phyloP scores from a whole-genome alignment of 2,113 vertebrate genomes.

The Mellivora capensis region DNA sequence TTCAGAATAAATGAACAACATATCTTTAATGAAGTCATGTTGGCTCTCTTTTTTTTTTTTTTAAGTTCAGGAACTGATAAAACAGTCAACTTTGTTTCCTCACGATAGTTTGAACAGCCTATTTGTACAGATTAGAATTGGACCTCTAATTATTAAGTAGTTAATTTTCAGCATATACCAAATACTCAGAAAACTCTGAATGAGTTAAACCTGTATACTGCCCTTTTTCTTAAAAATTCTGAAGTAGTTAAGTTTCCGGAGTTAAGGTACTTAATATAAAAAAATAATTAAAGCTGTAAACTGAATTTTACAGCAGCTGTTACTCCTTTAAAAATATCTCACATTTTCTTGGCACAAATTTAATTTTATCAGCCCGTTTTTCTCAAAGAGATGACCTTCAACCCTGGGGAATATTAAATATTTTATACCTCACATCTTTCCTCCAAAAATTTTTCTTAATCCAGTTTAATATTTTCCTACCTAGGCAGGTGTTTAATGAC shows the following conservation, averaged over 20 bases:
- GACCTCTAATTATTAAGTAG: background rate
- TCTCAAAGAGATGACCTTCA: background rate
- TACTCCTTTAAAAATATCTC: constrained; percentile 5
- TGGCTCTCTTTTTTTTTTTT: constrained; percentile 55
- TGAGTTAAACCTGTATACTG: background rate
- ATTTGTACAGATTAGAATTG: background rate
- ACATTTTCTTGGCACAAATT: constrained; percentile 16
- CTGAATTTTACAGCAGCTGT: background rate
- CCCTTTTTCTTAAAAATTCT: constrained; percentile 9
- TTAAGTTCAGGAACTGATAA: constrained; percentile 15
- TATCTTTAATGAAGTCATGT: constrained; percentile 69
- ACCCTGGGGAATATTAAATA: background rate
- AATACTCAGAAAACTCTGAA: background rate
- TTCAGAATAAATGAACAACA: constrained; percentile 66
- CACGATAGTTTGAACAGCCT: constrained; percentile 4
- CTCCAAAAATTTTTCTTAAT: constrained; percentile 27
- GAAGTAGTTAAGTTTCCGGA: background rate
- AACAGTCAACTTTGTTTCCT: background rate
- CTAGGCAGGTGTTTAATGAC: background rate
- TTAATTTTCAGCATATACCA: background rate
- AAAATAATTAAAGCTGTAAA: constrained; percentile 2
- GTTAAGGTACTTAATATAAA: background rate
- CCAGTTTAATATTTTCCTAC: background rate
- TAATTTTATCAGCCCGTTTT: background rate
- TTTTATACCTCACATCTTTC: background rate